These are phyloP conservation scores for Pelecanoides urinatrix DNA, from an alignment of 2,113 vertebrate species.

Conservation along the genomic window DNA sequence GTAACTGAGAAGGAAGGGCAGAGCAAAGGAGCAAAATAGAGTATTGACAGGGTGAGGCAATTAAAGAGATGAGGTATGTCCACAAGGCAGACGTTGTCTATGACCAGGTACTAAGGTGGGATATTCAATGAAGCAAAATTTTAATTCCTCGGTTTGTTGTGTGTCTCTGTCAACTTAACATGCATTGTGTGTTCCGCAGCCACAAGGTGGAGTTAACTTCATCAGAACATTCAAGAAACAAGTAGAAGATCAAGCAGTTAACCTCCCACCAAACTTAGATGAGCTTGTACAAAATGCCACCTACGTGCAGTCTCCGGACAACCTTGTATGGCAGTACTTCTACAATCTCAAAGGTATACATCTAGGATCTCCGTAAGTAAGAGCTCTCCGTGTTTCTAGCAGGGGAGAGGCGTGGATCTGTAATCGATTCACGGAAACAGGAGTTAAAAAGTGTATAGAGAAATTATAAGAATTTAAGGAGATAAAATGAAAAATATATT, in stretches of 20 bases:
- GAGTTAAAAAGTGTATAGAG: not conserved
- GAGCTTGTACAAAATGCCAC: slow-evolving; percentile 60
- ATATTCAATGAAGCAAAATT: not conserved
- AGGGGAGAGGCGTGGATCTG: not conserved
- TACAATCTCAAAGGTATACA: slow-evolving; percentile 69
- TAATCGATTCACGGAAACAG: not conserved
- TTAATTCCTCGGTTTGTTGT: not conserved
- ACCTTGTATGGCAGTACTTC: slow-evolving; percentile 66
- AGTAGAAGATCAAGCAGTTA: slow-evolving; percentile 59
- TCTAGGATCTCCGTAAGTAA: too few species aligned
- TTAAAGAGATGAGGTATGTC: not conserved
- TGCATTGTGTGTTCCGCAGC: slow-evolving; percentile 28
- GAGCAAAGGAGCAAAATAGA: not conserved
- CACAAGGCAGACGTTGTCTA: not conserved
- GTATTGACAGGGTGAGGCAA: not conserved
- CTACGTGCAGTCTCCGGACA: slow-evolving; percentile 58
- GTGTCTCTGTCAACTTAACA: too few species aligned
- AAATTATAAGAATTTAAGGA: not conserved
- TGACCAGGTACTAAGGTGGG: not conserved
- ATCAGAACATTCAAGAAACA: slow-evolving; percentile 69
- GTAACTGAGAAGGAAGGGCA: not conserved
- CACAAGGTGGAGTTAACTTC: slow-evolving; percentile 65
- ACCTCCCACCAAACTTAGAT: slow-evolving; percentile 63
- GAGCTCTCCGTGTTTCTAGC: too few species aligned
- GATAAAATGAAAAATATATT: not conserved